Percentiles rank a stretch among this genome's conserved stretches.
phyloP scores from a whole-genome alignment of 2,888 invertebrate genomes.

The Chymomyza caudatula region DNA sequence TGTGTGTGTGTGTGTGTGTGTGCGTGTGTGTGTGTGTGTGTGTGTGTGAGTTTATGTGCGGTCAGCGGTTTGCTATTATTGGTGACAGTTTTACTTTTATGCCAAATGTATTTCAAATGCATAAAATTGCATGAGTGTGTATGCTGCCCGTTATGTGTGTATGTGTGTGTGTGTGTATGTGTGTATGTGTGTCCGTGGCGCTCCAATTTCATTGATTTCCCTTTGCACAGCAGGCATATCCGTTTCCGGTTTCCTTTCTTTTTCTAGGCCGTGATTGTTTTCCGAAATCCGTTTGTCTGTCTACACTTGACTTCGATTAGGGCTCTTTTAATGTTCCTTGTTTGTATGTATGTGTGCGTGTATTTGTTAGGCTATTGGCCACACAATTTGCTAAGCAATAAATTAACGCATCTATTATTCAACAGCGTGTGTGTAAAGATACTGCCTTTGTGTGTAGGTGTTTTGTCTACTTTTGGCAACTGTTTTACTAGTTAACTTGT shows the following conservation, averaged over 20 bases:
- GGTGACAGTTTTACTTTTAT: slow-evolving; percentile 68
- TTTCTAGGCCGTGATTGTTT: slow-evolving; percentile 38
- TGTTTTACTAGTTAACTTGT: slow-evolving; percentile 25
- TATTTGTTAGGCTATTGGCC: slow-evolving; percentile 61
- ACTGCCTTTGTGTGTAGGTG: neutral
- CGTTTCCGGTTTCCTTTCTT: neutral
- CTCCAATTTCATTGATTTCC: slow-evolving; percentile 60
- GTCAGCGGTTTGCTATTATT: slow-evolving; percentile 63
- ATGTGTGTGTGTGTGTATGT: neutral
- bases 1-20: slow-evolving; percentile 5
- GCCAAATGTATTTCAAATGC: slow-evolving; percentile 45
- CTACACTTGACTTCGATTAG: slow-evolving; percentile 43
- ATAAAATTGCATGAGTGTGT: slow-evolving; percentile 7
- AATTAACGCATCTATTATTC: slow-evolving; percentile 72
- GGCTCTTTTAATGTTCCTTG: slow-evolving; percentile 18
- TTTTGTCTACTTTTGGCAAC: neutral
- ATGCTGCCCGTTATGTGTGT: neutral
- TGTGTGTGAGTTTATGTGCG: slow-evolving; percentile 55
- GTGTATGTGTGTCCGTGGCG: neutral
- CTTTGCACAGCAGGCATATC: slow-evolving; percentile 31
- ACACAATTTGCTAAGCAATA: slow-evolving; percentile 72
- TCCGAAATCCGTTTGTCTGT: slow-evolving; percentile 46
- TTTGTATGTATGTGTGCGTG: slow-evolving; percentile 46
- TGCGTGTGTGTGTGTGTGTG: slow-evolving; percentile 32
- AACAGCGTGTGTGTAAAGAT: slow-evolving; percentile 20